A percentile compares a stretch with the other conserved stretches of the same genome.
Conservation (phyloP, 1,140 invertebrate genomes). For the Bilobella aurantiaca region DNA sequence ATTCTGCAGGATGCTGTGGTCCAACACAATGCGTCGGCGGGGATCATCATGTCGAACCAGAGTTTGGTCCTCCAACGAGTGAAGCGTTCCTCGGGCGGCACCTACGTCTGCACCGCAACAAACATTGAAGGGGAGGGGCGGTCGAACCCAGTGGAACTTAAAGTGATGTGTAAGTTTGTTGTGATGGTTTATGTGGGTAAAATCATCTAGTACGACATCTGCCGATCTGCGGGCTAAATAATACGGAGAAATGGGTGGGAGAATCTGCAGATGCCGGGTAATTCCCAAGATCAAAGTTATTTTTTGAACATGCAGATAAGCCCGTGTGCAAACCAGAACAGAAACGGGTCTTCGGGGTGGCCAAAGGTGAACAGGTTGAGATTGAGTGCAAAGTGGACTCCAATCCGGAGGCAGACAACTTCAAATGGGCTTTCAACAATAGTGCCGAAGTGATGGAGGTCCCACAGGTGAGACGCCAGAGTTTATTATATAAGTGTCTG, state of each 20-base stretch:
- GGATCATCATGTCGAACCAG: conserved; percentile 70
- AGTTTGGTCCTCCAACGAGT: conserved; percentile 68
- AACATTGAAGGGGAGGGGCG: conserved; percentile 79
- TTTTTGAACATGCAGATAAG: conserved; percentile 53
- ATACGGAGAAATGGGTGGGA: too few relatives aligned
- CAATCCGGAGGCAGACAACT: conserved; percentile 67
- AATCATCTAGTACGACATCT: too few relatives aligned
- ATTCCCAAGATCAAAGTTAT: too few relatives aligned
- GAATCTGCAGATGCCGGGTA: too few relatives aligned
- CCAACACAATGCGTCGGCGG: conserved; percentile 65
- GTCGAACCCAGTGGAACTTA: conserved; percentile 64
- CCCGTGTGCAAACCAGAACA: conserved; percentile 68
- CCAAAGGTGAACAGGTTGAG: conserved; percentile 64
- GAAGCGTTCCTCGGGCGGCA: conserved; percentile 64
- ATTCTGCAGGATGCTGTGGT: conserved; percentile 70
- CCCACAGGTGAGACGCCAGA: conserved; percentile 44
- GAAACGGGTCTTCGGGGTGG: conserved; percentile 71
- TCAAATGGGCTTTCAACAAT: conserved; percentile 83
- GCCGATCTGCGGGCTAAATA: too few relatives aligned
- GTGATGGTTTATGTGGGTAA: too few relatives aligned
- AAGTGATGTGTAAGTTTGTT: conserved; percentile 89
- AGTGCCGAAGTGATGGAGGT: conserved; percentile 68
- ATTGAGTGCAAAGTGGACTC: conserved; percentile 76
- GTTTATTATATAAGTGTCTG: neutral
- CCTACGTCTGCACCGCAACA: conserved; percentile 73